Conservation (phyloP, 2,888 invertebrate genomes). For the Trisateles emortualis region DNA sequence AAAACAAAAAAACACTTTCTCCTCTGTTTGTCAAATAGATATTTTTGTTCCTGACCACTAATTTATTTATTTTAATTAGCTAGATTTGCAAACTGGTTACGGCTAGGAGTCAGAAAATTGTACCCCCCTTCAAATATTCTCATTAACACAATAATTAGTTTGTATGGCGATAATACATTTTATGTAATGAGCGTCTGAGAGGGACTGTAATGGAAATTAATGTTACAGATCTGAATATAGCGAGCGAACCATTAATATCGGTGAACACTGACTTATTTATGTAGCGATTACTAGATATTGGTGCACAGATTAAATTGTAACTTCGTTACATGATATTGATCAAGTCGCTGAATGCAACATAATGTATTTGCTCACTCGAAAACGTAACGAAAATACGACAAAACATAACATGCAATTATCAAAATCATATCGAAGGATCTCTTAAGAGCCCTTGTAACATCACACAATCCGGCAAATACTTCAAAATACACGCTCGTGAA, state of each 20-base stretch:
- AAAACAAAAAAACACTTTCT: too few relatives aligned
- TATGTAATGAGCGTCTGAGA: slow-evolving; percentile 9
- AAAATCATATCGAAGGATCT: background rate
- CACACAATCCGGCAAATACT: slow-evolving; percentile 16
- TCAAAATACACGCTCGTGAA: slow-evolving; percentile 3
- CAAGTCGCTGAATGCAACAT: too few relatives aligned
- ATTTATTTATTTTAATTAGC: too few relatives aligned
- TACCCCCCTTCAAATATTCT: too few relatives aligned
- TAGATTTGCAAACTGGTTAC: too few relatives aligned
- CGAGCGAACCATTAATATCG: background rate
- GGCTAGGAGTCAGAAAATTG: background rate
- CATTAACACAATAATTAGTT: background rate
- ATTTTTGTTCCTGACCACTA: too few relatives aligned
- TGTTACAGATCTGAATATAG: slow-evolving; percentile 6
- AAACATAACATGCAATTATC: background rate
- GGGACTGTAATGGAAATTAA: slow-evolving; percentile 27
- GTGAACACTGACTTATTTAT: background rate
- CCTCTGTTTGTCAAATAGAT: too few relatives aligned
- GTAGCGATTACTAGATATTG: background rate
- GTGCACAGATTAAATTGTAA: background rate
- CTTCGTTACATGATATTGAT: background rate
- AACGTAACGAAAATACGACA: background rate
- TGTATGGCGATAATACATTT: background rate
- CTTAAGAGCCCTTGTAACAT: slow-evolving; percentile 2
- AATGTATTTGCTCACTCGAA: background rate